Evolutionary conservation across 2,797 vertebrate genomes (phyloP).

Genomic region (Nyctalus aviator): DNA sequence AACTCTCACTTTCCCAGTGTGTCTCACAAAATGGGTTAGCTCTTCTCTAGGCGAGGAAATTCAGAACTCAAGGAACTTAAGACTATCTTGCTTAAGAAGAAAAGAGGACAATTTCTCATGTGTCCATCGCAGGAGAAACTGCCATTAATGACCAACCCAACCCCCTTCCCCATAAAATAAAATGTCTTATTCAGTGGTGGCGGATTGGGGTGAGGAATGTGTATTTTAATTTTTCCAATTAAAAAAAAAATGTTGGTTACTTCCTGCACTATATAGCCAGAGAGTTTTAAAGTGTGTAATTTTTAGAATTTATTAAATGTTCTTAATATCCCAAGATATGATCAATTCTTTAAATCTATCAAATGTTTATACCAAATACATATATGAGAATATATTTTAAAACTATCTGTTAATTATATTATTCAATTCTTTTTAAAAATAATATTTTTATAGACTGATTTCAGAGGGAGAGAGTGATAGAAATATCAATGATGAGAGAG

Average conservation of each 20-base stretch:
- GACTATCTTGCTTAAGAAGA: background rate
- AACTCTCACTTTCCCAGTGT: background rate
- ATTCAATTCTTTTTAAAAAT: background rate
- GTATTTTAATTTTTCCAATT: background rate
- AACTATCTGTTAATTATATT: conserved; percentile 17
- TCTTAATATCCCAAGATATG: conserved; percentile 8
- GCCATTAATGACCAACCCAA: background rate
- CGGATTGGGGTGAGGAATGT: background rate
- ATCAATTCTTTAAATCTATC: conserved; percentile 3
- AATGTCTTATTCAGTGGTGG: background rate
- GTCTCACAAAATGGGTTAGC: background rate
- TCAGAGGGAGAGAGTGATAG: no score
- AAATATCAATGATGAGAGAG: no score
- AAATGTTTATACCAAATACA: conserved; percentile 22
- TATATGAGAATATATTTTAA: background rate
- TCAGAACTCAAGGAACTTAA: background rate
- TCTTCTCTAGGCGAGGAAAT: background rate
- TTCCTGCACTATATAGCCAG: background rate
- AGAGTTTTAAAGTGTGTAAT: background rate
- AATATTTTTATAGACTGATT: no score
- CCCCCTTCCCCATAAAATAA: background rate
- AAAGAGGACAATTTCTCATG: background rate
- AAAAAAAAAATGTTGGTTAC: conserved; percentile 1
- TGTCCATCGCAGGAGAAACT: background rate
- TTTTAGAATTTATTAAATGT: conserved; percentile 39